These are phyloP conservation scores for Phalacrocorax brasilianus DNA, from an alignment of 2,113 vertebrate species.

Conservation along the genomic window DNA sequence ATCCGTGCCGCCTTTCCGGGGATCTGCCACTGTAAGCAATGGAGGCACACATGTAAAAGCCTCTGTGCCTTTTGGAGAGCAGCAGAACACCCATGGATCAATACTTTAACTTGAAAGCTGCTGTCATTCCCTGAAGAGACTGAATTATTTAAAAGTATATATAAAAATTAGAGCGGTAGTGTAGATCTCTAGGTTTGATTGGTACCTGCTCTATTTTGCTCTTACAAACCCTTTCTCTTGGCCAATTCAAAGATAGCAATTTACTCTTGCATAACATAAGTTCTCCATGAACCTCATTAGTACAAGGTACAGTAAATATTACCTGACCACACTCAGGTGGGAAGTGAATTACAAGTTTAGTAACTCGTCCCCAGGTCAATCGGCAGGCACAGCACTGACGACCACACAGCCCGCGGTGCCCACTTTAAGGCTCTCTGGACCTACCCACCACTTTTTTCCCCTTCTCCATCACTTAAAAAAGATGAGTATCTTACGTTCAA, in stretches of 20 bases:
- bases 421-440: neutral
- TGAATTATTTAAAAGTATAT: neutral
- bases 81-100: neutral
- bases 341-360: neutral
- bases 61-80: neutral
- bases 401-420: neutral
- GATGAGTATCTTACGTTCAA: neutral
- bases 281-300: neutral
- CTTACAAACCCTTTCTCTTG: neutral
- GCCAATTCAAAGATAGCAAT: neutral
- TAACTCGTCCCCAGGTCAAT: neutral
- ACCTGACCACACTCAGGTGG: neutral
- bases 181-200: neutral
- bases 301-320: neutral
- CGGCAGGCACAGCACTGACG: neutral
- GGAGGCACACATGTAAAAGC: neutral
- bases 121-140: neutral
- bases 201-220: neutral
- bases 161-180: neutral
- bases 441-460: neutral
- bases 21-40: neutral
- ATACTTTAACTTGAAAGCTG: neutral
- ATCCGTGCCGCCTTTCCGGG: accelerated
- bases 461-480: neutral
- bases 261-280: neutral